Base-by-base conservation (phyloP, 2,888 invertebrate genomes). In the Ernsta delagoae region DNA sequence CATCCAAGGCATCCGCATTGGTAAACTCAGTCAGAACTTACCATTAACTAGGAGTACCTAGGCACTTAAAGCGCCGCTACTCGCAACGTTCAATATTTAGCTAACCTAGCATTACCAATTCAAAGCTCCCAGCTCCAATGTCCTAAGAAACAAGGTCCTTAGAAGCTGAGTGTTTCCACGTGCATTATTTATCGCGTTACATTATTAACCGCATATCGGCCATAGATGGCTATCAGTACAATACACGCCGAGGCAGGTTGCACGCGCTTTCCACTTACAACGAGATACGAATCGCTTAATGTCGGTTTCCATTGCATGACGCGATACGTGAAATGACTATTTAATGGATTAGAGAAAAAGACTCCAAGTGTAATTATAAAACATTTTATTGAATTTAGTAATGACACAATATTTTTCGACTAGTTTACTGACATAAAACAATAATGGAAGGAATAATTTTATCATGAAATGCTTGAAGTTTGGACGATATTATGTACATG, bases 121-220 rank as follows among this genome's bases (percentile, higher is more conserved):
- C 78, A 80, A 80, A 81, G 82, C 80, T 82, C 79, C 78, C 81
- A 81, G 79, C 78, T 82, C 83, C 79, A 83, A 83, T 81, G 74
- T 70, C 72, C 75, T 74, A 76, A 81, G 82, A 78, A 76, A 75
- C 73, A 48, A 62, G 63, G 64, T 66, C 70, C 70, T 72, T 75
- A 78, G 78, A 74, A 78, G 79, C 77, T 81, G 86, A 86, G 83
- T 81, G 84, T 84, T 85, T 84, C 82, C 84, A 88, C 88, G 87
- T 87, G 88, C 85, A 87, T 88, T 90, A 89, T 90, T 90, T 92
- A 92, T 90, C 90, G 85, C 86, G 83, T 87, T 83, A 87, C 87
- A 87, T 89, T 91, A 92, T 89, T 91, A 90, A 89, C 87, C 86
- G 89, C 90, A 85, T 90, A 92, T 91, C 90, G 86, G 83, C 78